These are phyloP conservation scores for Adelphocoris suturalis DNA, from an alignment of 2,888 invertebrate genomes.

Conservation along the genomic window DNA sequence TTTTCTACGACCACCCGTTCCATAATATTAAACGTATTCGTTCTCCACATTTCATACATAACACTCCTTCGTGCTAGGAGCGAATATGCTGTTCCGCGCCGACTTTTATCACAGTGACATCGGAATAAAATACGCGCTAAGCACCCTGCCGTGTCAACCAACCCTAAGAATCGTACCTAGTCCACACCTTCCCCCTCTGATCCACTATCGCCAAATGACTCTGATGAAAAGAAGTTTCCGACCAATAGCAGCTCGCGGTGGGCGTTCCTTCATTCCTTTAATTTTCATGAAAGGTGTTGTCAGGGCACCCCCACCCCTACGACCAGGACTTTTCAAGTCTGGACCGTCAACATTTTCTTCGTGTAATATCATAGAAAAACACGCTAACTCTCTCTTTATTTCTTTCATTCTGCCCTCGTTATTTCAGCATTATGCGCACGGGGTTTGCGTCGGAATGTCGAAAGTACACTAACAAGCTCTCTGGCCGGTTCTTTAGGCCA, in stretches of 20 bases:
- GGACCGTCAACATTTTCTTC: background rate
- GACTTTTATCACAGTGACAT: conserved; percentile 34
- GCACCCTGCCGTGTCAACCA: conserved; percentile 62
- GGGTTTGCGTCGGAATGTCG: background rate
- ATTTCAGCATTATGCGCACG: background rate
- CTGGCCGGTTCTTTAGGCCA: background rate
- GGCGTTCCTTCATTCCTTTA: conserved; percentile 29
- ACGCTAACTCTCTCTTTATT: background rate
- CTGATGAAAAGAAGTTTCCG: conserved; percentile 37
- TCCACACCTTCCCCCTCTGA: conserved; percentile 9
- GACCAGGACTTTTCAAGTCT: background rate
- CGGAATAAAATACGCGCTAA: conserved; percentile 48
- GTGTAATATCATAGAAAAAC: background rate
- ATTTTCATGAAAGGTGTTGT: conserved; percentile 46
- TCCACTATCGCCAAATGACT: conserved; percentile 25
- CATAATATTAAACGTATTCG: too few relatives aligned
- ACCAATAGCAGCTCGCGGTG: conserved; percentile 36
- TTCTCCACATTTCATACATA: too few relatives aligned
- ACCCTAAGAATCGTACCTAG: conserved; percentile 44
- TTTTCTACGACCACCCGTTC: too few relatives aligned
- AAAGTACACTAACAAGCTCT: conserved; percentile 3
- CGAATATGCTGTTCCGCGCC: too few relatives aligned
- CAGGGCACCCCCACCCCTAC: background rate
- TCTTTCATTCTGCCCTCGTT: background rate
- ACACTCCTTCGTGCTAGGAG: too few relatives aligned